Conservation (phyloP, 2,113 vertebrate species). For the Dicaeum eximium region DNA sequence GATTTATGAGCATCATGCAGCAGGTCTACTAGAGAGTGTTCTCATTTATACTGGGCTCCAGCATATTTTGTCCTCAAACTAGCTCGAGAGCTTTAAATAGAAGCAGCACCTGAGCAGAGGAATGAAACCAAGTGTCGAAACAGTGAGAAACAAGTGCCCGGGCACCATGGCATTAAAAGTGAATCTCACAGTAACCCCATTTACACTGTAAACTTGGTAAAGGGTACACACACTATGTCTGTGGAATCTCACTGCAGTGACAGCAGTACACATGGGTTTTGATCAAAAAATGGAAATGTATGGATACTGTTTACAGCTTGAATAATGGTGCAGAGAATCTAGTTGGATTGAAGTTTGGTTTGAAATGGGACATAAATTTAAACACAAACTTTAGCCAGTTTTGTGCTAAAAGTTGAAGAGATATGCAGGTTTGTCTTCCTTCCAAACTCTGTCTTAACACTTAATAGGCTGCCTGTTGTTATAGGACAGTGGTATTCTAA, state of each 20-base stretch:
- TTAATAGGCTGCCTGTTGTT: background rate
- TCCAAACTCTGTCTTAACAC: background rate
- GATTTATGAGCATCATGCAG: conserved; percentile 28
- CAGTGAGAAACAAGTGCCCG: background rate
- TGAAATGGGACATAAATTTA: background rate
- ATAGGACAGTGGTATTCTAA: background rate
- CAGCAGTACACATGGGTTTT: background rate
- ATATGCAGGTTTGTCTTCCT: background rate
- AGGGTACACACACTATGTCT: background rate
- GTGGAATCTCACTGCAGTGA: background rate
- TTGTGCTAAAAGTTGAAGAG: background rate
- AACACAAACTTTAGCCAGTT: background rate
- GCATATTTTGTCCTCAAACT: background rate
- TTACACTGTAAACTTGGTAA: background rate
- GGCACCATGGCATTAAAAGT: background rate
- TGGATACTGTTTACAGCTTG: background rate
- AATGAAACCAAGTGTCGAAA: background rate
- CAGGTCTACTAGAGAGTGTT: background rate
- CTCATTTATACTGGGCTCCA: background rate
- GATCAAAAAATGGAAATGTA: background rate
- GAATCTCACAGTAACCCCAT: background rate
- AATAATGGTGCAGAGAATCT: background rate
- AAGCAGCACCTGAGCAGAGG: background rate
- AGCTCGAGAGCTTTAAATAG: background rate
- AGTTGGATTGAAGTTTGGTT: background rate